Base-by-base conservation (phyloP, 2,797 vertebrate genomes). In the Nannoperca australis region DNA sequence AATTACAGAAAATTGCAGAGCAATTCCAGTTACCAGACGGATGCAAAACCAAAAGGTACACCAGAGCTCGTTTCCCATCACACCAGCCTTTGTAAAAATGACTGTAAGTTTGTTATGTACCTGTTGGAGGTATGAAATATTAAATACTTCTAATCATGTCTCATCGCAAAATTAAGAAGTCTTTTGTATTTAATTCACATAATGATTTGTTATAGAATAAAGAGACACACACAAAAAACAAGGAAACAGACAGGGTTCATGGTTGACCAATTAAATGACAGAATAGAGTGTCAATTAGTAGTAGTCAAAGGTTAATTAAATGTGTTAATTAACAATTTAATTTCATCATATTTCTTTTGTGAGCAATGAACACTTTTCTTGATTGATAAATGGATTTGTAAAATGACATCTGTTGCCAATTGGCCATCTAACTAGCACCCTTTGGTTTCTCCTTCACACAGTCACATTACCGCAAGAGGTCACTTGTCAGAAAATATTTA, bases 1-100 rank as follows among this genome's bases (percentile, higher is more conserved):
- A 84, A 78, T 67, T 24, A 45, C 54, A 78, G 27, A 68, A 82
- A 82, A 84, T 76, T 75, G 12, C 45, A n/a, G 45, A 22, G 42
- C 18, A 47, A 20, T 70, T 72, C 24, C 10, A 1, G 36, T 54
- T 78, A 22, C 73, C 51, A 65, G 60, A 56, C 70, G 36, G 22
- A 78, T 24, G 60, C 27, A 59, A 80, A 69, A 20, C 2, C 30
- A 11, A 3, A 54, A 58, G 9, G 10, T 15, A 34, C 11, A 65
- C 6, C 17, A 32, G 10, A 53, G 47, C 6, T 56, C 3, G 1
- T 70, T 49, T 30, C 47, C 15, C 22, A 70, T 15, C 45, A 56
- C 17, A 76, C 17, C 32, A 40, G 2, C 18, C 3, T 64, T 10
- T n/a, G 5, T 36, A 73, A 65, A 45, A 11, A 22, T 2, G 0